Conservation (phyloP, 1,140 invertebrate genomes). For the Papilio dardanus region DNA sequence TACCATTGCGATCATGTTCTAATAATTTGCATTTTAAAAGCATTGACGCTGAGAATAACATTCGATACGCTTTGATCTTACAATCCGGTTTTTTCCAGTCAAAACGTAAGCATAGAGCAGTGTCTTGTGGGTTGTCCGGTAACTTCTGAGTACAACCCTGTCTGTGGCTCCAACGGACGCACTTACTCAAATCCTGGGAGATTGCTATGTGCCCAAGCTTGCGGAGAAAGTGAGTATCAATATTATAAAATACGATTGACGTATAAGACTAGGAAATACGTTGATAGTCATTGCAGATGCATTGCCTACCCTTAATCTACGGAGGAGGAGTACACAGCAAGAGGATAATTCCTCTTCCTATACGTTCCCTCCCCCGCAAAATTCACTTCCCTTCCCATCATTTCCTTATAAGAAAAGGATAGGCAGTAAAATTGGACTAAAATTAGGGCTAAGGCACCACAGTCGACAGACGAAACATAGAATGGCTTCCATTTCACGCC, state of each 20-base stretch:
- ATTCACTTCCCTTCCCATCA: too few species aligned
- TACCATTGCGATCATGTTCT: not conserved
- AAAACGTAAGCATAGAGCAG: not conserved
- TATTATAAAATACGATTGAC: not conserved
- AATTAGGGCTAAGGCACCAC: too few species aligned
- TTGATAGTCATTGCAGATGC: too few species aligned
- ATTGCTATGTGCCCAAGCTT: conserved; percentile 8
- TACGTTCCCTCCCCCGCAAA: too few species aligned
- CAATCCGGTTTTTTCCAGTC: not conserved
- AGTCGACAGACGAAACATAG: too few species aligned
- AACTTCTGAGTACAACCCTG: conserved; percentile 86
- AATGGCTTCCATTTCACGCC: too few species aligned
- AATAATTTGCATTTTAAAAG: not conserved
- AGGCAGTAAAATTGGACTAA: too few species aligned
- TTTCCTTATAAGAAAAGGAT: too few species aligned
- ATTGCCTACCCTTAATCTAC: too few species aligned
- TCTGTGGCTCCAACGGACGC: conserved; percentile 86
- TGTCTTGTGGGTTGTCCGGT: conserved; percentile 79
- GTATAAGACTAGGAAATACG: not conserved
- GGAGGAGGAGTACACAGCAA: too few species aligned
- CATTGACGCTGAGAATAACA: not conserved
- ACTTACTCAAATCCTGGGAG: conserved; percentile 83
- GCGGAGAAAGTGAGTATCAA: conserved; percentile 6
- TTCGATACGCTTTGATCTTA: not conserved
- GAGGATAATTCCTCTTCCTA: too few species aligned